These are phyloP conservation scores for Pristiophorus japonicus DNA, from an alignment of 2,113 vertebrate species.

Conservation along the genomic window DNA sequence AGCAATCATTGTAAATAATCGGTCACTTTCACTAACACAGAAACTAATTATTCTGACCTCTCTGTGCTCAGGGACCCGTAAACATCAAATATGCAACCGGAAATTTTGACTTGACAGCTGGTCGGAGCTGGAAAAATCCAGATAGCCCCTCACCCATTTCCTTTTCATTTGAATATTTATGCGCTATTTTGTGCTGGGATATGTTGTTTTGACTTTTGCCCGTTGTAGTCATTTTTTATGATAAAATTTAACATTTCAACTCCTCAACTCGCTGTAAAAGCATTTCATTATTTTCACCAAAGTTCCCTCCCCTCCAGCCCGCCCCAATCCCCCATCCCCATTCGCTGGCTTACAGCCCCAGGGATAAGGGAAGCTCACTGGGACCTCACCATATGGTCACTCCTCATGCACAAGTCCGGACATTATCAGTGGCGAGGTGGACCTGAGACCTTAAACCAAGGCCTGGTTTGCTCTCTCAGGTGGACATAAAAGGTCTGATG, in stretches of 20 bases:
- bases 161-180: conserved; percentile 8
- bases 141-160: not conserved
- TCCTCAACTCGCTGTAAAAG: not conserved
- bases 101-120: not conserved
- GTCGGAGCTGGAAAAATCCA: conserved; percentile 38
- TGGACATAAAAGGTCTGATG: no score
- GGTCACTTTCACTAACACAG: not conserved
- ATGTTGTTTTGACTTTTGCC: not conserved
- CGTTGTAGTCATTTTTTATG: not conserved
- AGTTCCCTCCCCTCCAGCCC: no score
- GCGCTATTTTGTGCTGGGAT: not conserved
- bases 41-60: conserved; percentile 41
- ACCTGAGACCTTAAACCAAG: no score
- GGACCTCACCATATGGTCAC: not conserved
- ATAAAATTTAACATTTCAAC: not conserved
- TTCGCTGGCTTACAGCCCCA: not conserved
- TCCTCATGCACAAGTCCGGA: no score
- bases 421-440: not conserved
- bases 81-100: not conserved
- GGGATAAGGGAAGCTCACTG: not conserved
- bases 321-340: not conserved
- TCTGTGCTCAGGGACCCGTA: not conserved
- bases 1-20: conserved; percentile 44
- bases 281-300: not conserved
- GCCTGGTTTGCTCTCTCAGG: no score